A percentile compares a stretch with the other conserved stretches of the same genome.
These are phyloP conservation scores for Chelonia mydas DNA, from an alignment of 2,797 vertebrate species.

Conservation along the genomic window DNA sequence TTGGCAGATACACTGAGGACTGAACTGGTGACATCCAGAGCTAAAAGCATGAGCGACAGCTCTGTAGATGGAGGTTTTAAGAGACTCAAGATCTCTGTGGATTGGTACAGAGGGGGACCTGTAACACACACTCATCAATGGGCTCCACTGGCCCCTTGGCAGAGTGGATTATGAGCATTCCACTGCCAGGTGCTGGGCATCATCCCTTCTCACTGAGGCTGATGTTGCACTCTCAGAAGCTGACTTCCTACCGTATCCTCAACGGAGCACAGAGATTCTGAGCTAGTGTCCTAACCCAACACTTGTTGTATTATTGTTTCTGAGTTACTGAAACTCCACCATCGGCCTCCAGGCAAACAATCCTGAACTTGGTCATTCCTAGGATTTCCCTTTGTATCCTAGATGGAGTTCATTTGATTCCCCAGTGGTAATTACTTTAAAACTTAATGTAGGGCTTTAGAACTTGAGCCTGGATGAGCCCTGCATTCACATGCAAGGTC, in stretches of 20 bases:
- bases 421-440: background rate
- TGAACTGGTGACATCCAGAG: background rate
- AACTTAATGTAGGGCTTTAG: background rate
- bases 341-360: background rate
- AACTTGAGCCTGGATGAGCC: background rate
- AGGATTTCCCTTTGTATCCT: background rate
- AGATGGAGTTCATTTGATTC: background rate
- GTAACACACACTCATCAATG: background rate
- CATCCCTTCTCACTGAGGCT: constrained; percentile 5
- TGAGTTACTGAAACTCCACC: background rate
- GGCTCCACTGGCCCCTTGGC: background rate
- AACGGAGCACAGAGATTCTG: background rate
- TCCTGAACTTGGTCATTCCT: background rate
- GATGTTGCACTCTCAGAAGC: constrained; percentile 11
- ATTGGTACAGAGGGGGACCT: background rate
- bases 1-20: background rate
- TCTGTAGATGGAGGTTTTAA: background rate
- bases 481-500: no score
- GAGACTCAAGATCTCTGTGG: background rate
- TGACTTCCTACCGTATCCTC: background rate
- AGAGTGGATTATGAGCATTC: background rate
- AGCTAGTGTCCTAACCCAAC: background rate
- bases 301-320: background rate
- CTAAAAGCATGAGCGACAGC: background rate
- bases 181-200: background rate